Evolutionary conservation across 2,888 invertebrate species (phyloP), one percentile per base, ranked within the genome.

Genomic region (Watsonalla cultraria): DNA sequence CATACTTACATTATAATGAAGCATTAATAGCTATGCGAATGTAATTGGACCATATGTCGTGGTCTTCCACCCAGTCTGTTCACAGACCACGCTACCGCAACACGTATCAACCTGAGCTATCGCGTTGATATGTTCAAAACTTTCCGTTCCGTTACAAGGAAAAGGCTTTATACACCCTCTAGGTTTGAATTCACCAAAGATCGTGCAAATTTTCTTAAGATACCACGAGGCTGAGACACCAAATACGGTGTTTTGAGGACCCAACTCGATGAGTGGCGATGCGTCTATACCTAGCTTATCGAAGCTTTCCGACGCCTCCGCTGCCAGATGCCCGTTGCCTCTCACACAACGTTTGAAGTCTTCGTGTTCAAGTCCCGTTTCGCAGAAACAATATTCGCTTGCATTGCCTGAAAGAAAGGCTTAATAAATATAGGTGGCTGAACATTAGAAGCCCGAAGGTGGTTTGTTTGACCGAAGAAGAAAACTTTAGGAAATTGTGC

Each of bases 121-220:
- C 0, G 60, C 57, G 37, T 51, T 53, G 46, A 46, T 49, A 7
- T 53, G 33, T 6, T 49, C 13, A 14, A 51, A 35, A 0, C 33
- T 13, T 11, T 60, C 58, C 6, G 68, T 69, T 0, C 52, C 34
- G 47, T 72, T 71, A 37, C 70, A 74, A 0, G 60, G 50, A 11
- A 71, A 71, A 0, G 78, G 78, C 13, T 70, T 70, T 0, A 67
- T 45, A 51, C 82, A 82, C 0, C 82, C 81, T 53, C 75, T 62
- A 0, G 82, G 82, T 2, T 60, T 57, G 14, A 70, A 62, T 6
- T 76, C 74, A 0, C 76, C 76, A 45, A 80, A 82, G n/a, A 80
- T 70, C 0, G 77, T 74, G 56, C 82, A 82, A 9, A 81, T 78
- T 52, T 80, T 78, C 62, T 76, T 73, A 42, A 82, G 58, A 42